Conservation (phyloP, 1,140 invertebrate species). For the Drosophila baimaii region DNA sequence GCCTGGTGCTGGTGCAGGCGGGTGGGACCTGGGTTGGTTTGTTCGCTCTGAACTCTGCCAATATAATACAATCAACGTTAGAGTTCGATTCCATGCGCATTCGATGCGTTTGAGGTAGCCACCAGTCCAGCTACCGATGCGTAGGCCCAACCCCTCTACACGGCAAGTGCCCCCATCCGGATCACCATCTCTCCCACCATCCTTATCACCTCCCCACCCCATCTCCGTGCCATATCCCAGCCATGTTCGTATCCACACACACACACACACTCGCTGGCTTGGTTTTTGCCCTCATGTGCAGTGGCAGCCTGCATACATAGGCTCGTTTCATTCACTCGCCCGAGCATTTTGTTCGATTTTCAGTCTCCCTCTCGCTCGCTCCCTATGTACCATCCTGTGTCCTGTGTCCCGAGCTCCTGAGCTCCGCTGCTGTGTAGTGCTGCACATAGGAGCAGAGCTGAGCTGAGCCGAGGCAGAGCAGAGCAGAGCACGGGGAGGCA, state of each 20-base stretch:
- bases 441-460: slow-evolving; percentile 31
- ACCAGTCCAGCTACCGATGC: slow-evolving; percentile 61
- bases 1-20: not conserved
- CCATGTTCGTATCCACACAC: slow-evolving; percentile 11
- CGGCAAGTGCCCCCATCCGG: slow-evolving; percentile 12
- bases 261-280: slow-evolving; percentile 37
- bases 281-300: slow-evolving; percentile 65
- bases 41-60: slow-evolving; percentile 46
- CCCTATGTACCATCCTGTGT: slow-evolving; percentile 26
- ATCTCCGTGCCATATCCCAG: not conserved
- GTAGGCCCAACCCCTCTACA: slow-evolving; percentile 44
- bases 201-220: too few relatives aligned
- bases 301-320: slow-evolving; percentile 63
- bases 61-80: slow-evolving; percentile 80
- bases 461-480: not conserved
- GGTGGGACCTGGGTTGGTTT: not conserved
- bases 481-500: slow-evolving; percentile 8
- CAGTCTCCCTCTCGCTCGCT: slow-evolving; percentile 43
- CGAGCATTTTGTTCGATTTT: slow-evolving; percentile 34
- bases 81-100: slow-evolving; percentile 75
- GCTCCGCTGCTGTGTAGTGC: slow-evolving; percentile 21
- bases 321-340: slow-evolving; percentile 62
- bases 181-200: not conserved
- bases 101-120: slow-evolving; percentile 70
- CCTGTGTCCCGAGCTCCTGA: slow-evolving; percentile 18